Conservation (phyloP, 2,797 vertebrate species). For the Orientallactaga sibirica region DNA sequence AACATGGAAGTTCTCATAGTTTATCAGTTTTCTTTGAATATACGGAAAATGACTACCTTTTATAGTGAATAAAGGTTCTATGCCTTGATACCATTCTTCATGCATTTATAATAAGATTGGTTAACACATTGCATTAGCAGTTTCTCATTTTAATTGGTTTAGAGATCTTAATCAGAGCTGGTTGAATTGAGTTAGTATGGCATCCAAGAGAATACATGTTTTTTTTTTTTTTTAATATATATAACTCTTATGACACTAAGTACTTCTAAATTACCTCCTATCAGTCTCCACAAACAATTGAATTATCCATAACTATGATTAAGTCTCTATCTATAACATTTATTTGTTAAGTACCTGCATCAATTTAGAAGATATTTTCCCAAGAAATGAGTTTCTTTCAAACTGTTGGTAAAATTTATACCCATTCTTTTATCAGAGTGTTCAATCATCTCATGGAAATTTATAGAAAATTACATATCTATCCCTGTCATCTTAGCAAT, state of each 20-base stretch:
- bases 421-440: neutral
- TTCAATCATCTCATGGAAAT: neutral
- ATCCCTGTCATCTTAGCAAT: neutral
- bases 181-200: slow-evolving; percentile 27
- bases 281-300: neutral
- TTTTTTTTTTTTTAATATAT: neutral
- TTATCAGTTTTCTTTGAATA: slow-evolving; percentile 15
- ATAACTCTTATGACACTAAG: neutral
- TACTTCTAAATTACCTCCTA: too few relatives aligned
- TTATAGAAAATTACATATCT: neutral
- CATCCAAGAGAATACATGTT: slow-evolving; percentile 24
- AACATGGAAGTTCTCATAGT: neutral
- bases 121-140: slow-evolving; percentile 29
- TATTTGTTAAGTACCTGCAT: neutral
- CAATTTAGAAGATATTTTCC: slow-evolving; percentile 22
- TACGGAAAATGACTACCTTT: slow-evolving; percentile 7
- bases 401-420: neutral
- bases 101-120: slow-evolving; percentile 49
- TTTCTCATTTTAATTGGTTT: slow-evolving; percentile 60
- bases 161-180: slow-evolving; percentile 33
- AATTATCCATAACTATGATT: neutral
- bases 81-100: slow-evolving; percentile 35
- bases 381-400: neutral
- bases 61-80: neutral
- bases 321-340: slow-evolving; percentile 13